Evolutionary conservation across 2,113 vertebrate genomes (phyloP).

Genomic region (Muscicapa adusta): DNA sequence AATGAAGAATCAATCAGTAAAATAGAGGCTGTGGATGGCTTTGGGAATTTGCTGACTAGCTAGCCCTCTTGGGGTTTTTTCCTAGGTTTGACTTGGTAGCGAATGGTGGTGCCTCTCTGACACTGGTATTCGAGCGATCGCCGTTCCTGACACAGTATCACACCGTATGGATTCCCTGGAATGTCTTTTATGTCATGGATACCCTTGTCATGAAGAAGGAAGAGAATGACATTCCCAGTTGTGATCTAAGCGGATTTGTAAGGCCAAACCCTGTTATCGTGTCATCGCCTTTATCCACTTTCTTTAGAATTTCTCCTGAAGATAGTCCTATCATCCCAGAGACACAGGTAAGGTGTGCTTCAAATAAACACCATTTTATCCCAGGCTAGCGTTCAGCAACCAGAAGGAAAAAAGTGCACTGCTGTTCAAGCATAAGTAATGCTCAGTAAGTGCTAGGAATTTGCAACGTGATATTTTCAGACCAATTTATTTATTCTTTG

Average conservation of each 20-base stretch:
- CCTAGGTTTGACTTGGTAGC: constrained; percentile 94
- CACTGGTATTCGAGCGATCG: constrained; percentile 88
- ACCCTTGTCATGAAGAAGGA: constrained; percentile 97
- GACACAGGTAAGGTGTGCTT: constrained; percentile 84
- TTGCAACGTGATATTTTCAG: background rate
- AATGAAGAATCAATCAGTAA: background rate
- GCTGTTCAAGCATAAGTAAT: background rate
- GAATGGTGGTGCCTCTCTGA: constrained; percentile 91
- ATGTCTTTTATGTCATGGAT: constrained; percentile 96
- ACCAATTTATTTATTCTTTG: background rate
- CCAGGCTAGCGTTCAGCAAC: background rate
- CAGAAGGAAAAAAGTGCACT: background rate
- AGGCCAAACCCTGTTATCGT: constrained; percentile 88
- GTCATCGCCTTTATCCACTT: constrained; percentile 90
- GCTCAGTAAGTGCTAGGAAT: background rate
- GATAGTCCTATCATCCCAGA: constrained; percentile 95
- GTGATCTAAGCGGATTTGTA: constrained; percentile 90
- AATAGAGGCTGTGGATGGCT: background rate
- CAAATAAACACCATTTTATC: background rate
- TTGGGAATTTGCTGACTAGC: background rate
- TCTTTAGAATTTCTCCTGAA: constrained; percentile 90
- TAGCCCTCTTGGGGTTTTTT: background rate
- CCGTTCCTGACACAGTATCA: constrained; percentile 89
- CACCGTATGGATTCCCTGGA: constrained; percentile 96
- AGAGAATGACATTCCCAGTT: constrained; percentile 92